Base-by-base conservation (phyloP, 2,888 invertebrate species). In the Sycophila texana region DNA sequence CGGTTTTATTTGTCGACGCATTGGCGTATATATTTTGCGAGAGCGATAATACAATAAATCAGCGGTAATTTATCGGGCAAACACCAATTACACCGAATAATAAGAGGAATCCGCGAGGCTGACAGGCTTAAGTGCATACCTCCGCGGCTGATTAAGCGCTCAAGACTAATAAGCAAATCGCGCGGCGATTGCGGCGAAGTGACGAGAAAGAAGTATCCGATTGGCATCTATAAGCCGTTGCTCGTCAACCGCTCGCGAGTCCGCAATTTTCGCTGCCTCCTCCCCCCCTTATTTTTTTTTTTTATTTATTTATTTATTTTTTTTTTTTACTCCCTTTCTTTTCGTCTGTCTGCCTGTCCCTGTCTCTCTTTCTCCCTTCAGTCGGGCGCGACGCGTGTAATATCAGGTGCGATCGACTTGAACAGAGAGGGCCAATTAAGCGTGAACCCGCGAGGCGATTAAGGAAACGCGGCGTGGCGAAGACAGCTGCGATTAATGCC, bases 401-500 rank as follows among this genome's bases (percentile, higher is more conserved):
- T 67, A 67, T 67, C 67, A 67, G 67, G 53, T 67, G 53, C 53
- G 53, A 60, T 13, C 53, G 26, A 7, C n/a, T 47, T 16, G 49
- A 18, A 66, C 12, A 53, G 18, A 16, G 39, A 49, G 12, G 49
- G 26, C 66, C 74, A 74, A 74, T 74, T 74, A 74, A 74, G 74
- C 58, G 16, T 47, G 20, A 14, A 26, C 22, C 16, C 60, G 63
- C 47, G 61, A 13, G 14, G 53, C 67, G 67, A 51, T 53, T 53
- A 30, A 55, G 67, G 53, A 70, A 39, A 22, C 51, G 55, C 57
- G 49, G 51, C 70, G 12, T 7, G 14, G 51, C 68, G 65, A 77
- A 72, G 77, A 72, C 77, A 77, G 77, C 77, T 77, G 77, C 77
- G 77, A 77, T 77, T 65, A 78, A 63, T 47, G 74, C 74, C 67